Percentiles rank a stretch among this genome's conserved stretches.
phyloP scores from a whole-genome alignment of 92 coral and sea anemone species.

The Epizoanthus stellaris region DNA sequence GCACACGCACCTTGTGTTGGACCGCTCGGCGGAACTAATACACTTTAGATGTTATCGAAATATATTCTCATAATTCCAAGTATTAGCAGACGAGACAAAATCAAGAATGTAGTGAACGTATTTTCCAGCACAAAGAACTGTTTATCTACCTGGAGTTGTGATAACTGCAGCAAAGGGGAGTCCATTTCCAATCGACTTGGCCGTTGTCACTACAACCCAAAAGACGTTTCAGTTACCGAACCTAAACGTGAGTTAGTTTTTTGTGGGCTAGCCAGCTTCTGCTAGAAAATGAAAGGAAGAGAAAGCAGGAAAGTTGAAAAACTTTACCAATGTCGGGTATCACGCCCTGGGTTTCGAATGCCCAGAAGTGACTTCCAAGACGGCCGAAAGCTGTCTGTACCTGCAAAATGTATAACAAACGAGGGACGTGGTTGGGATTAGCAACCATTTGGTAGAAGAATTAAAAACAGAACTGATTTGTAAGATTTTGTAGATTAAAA shows the following conservation, averaged over 20 bases:
- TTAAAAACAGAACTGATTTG: too few species aligned
- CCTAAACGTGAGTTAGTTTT: background rate
- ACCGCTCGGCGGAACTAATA: background rate
- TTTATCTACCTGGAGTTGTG: constrained; percentile 56
- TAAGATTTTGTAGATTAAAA: too few species aligned
- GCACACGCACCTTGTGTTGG: background rate
- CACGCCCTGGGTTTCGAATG: constrained; percentile 59
- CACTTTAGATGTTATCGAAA: background rate
- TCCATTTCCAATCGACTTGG: constrained; percentile 63
- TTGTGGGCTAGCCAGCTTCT: background rate
- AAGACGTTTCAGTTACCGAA: background rate
- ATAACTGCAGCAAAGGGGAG: constrained; percentile 63
- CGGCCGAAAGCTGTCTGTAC: constrained; percentile 72
- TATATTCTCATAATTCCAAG: background rate
- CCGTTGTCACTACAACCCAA: constrained; percentile 60
- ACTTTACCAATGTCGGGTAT: constrained; percentile 61
- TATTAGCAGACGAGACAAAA: background rate
- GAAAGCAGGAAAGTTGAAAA: background rate
- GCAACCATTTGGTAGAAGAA: too few species aligned
- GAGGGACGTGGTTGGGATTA: too few species aligned
- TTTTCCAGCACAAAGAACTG: background rate
- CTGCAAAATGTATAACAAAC: constrained; percentile 1
- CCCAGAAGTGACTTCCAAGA: constrained; percentile 58
- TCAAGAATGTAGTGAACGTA: background rate
- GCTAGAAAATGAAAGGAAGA: background rate